These are phyloP conservation scores for Danio kyathit DNA, from an alignment of 2,797 vertebrate species.

Conservation along the genomic window DNA sequence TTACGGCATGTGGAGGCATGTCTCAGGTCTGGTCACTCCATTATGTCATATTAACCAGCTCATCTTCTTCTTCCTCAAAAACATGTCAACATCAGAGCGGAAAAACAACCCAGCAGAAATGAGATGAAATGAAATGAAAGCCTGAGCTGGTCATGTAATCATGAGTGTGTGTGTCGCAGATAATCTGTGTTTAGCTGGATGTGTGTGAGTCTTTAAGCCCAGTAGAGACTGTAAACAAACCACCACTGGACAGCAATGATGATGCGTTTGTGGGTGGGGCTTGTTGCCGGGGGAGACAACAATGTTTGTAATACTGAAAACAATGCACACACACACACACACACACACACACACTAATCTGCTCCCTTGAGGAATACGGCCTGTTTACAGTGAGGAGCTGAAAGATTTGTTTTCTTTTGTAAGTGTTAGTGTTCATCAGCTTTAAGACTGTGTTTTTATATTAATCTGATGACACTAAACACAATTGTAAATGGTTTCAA, in stretches of 20 bases:
- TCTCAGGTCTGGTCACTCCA: not conserved
- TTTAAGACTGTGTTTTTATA: too few species aligned
- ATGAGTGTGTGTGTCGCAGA: conserved; percentile 67
- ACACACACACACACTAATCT: conserved; percentile 70
- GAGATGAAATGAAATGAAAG: conserved; percentile 56
- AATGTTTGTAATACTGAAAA: conserved; percentile 33
- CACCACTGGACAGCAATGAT: not conserved
- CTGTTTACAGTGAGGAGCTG: conserved; percentile 57
- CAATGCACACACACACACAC: conserved; percentile 52
- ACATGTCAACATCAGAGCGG: conserved; percentile 27
- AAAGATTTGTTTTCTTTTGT: not conserved
- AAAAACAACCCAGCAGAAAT: conserved; percentile 31
- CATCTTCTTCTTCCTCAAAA: conserved; percentile 25
- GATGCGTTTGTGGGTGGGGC: conserved; percentile 29
- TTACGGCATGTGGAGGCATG: not conserved
- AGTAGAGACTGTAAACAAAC: conserved; percentile 68
- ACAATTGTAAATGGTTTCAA: too few species aligned
- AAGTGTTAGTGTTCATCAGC: too few species aligned
- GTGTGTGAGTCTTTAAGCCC: conserved; percentile 61
- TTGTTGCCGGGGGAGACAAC: conserved; percentile 38
- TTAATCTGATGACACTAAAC: too few species aligned
- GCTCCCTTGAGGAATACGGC: conserved; percentile 45
- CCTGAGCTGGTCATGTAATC: conserved; percentile 64
- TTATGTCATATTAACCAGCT: conserved; percentile 21
- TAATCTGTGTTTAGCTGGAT: conserved; percentile 75